These are phyloP conservation scores for Patella ulyssiponensis DNA, from an alignment of 2,888 invertebrate genomes.

Conservation along the genomic window DNA sequence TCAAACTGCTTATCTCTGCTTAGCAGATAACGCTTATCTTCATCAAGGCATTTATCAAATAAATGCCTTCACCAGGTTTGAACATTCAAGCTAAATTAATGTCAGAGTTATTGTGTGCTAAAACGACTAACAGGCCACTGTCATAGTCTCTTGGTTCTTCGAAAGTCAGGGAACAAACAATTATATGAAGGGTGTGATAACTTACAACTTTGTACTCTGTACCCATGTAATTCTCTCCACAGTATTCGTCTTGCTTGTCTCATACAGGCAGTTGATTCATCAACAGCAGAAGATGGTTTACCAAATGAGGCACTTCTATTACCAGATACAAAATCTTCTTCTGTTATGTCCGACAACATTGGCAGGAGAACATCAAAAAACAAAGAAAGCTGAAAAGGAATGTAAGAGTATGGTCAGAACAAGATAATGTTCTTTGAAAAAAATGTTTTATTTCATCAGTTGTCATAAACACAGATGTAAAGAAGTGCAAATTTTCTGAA, in stretches of 20 bases:
- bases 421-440: too few species aligned
- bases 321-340: constrained; percentile 69
- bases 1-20: too few species aligned
- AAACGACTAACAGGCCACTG: too few species aligned
- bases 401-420: not conserved
- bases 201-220: constrained; percentile 67
- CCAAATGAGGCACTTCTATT: constrained; percentile 51
- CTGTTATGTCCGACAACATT: constrained; percentile 70
- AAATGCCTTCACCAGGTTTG: too few species aligned
- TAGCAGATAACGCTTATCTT: too few species aligned
- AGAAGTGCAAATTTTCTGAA: too few species aligned
- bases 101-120: too few species aligned
- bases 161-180: not conserved
- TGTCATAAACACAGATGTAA: too few species aligned
- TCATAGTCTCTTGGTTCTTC: not conserved
- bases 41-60: too few species aligned
- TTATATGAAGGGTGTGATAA: constrained; percentile 14
- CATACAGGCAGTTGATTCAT: constrained; percentile 44
- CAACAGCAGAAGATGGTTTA: constrained; percentile 34
- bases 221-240: constrained; percentile 67
- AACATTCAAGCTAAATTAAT: too few species aligned
- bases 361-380: constrained; percentile 75
- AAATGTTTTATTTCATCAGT: too few species aligned
- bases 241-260: constrained; percentile 62
- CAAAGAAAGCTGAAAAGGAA: constrained; percentile 72